These are phyloP conservation scores for Coleophora deauratella DNA, from an alignment of 2,888 invertebrate genomes.

Conservation along the genomic window DNA sequence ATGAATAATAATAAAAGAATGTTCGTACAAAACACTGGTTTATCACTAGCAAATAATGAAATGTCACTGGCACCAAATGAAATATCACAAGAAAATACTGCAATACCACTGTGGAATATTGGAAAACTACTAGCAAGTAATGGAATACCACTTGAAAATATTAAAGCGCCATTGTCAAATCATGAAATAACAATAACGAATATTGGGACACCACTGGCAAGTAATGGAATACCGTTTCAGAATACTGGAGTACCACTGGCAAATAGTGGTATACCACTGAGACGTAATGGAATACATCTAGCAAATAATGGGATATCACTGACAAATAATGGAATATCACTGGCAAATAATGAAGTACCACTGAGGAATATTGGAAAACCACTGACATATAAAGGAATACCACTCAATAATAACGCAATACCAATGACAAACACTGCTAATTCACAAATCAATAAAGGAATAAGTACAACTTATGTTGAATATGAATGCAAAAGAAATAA, in stretches of 20 bases:
- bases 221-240: background rate
- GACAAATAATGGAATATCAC: slow-evolving; percentile 9
- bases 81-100: too few relatives aligned
- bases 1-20: too few relatives aligned
- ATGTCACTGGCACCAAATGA: too few relatives aligned
- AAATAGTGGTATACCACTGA: slow-evolving; percentile 11
- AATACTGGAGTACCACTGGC: too few relatives aligned
- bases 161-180: background rate
- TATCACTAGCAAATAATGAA: too few relatives aligned
- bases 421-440: too few relatives aligned
- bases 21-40: too few relatives aligned
- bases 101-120: background rate
- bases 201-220: slow-evolving; percentile 1
- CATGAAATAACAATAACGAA: slow-evolving; percentile 12
- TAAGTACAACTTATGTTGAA: background rate
- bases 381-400: too few relatives aligned
- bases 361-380: too few relatives aligned
- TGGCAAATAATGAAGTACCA: slow-evolving; percentile 9
- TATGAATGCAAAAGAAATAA: slow-evolving; percentile 5
- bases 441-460: too few relatives aligned
- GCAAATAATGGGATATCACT: background rate
- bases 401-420: too few relatives aligned
- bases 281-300: slow-evolving; percentile 4
- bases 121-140: background rate
- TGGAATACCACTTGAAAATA: background rate